Conservation (phyloP, 2,797 vertebrate species). For the Cossypha heuglini region DNA sequence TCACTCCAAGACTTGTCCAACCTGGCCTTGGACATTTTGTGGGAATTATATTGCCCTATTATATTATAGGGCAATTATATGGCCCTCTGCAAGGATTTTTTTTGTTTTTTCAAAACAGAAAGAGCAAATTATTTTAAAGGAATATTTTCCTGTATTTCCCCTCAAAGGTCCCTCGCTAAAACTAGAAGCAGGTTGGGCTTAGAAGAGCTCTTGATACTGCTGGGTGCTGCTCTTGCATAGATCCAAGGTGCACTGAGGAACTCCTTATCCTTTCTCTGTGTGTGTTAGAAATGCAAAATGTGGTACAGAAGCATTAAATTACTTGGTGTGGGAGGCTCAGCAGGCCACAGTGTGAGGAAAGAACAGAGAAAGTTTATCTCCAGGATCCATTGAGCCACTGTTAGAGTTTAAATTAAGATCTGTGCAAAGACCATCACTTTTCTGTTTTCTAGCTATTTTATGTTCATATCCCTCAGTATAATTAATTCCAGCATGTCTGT, state of each 20-base stretch:
- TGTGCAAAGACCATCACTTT: not conserved
- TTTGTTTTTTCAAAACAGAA: not conserved
- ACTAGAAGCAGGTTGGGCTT: not conserved
- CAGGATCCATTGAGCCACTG: not conserved
- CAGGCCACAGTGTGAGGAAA: not conserved
- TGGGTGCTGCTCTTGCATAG: not conserved
- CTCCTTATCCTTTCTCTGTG: not conserved
- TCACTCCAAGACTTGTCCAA: not conserved
- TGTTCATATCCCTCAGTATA: not conserved
- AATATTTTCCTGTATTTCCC: not conserved
- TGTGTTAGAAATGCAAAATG: not conserved
- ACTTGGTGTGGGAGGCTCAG: not conserved
- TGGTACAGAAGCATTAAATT: not conserved
- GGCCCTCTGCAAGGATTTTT: not conserved
- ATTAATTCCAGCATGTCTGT: not conserved
- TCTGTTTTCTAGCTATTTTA: not conserved
- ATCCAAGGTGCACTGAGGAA: not conserved
- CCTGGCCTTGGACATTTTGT: not conserved
- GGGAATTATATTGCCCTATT: too few relatives aligned
- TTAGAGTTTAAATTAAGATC: not conserved
- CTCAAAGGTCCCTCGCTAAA: not conserved
- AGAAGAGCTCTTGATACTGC: accelerated
- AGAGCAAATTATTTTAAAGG: not conserved
- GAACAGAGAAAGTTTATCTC: not conserved
- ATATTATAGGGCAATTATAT: too few relatives aligned